Conservation (phyloP, 2,113 vertebrate genomes). For the Oplegnathus fasciatus region DNA sequence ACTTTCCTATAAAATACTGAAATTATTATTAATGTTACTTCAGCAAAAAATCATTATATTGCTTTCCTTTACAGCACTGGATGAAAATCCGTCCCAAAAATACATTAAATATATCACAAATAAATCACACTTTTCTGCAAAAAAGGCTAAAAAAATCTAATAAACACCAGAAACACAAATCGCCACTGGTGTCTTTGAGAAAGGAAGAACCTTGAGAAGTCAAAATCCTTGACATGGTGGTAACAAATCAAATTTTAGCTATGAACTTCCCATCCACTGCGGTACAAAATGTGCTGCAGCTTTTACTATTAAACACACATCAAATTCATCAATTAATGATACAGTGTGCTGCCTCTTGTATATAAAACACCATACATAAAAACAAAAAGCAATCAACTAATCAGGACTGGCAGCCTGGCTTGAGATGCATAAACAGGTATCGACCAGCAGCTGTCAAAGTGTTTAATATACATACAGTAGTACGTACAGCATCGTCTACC, state of each 20-base stretch:
- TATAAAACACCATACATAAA: background rate
- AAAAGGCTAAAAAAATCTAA: background rate
- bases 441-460: background rate
- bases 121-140: no score
- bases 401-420: background rate
- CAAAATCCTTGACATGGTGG: background rate
- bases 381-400: background rate
- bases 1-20: background rate
- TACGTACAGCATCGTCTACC: background rate
- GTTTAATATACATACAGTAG: background rate
- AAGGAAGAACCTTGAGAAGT: background rate
- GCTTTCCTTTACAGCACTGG: background rate
- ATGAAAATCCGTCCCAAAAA: background rate
- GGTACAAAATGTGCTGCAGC: background rate
- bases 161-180: background rate
- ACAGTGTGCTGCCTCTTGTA: background rate
- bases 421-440: background rate
- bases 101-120: background rate
- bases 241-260: background rate
- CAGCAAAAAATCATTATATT: background rate
- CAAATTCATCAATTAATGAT: conserved; percentile 22
- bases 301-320: conserved; percentile 22
- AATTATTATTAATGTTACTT: background rate
- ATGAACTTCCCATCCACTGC: background rate
- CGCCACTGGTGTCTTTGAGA: background rate